Percentiles rank a stretch among this genome's conserved stretches.
Evolutionary conservation across 2,797 vertebrate species (phyloP).

Genomic region (Poecilia velifera): DNA sequence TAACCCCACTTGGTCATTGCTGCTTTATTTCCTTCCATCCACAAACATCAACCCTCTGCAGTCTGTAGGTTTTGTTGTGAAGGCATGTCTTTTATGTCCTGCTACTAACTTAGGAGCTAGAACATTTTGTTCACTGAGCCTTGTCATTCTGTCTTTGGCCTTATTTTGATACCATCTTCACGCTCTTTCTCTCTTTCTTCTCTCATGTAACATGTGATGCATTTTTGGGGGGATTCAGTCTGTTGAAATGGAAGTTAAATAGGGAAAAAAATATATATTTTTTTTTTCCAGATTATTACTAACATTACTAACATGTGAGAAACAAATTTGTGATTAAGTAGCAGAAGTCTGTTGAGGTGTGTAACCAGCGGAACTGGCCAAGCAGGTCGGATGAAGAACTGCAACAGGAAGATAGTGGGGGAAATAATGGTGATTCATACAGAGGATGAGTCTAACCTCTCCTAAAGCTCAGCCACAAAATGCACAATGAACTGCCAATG

Average conservation of each 20-base stretch:
- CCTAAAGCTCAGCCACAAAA: neutral
- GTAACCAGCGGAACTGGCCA: constrained; percentile 67
- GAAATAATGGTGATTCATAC: constrained; percentile 16
- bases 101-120: neutral
- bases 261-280: too few species aligned
- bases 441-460: neutral
- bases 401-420: constrained; percentile 17
- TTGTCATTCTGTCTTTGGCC: neutral
- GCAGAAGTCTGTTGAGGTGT: neutral
- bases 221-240: neutral
- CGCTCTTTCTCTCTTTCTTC: neutral
- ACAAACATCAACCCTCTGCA: neutral
- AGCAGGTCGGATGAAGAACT: constrained; percentile 44
- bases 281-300: too few species aligned
- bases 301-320: neutral
- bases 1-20: constrained; percentile 60
- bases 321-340: constrained; percentile 7
- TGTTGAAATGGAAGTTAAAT: too few species aligned
- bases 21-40: constrained; percentile 43
- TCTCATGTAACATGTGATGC: neutral
- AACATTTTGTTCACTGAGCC: neutral
- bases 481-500: neutral
- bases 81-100: neutral
- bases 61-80: neutral
- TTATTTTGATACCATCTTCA: neutral